Base-by-base conservation (phyloP, 2,113 vertebrate species). In the Nicator chloris region DNA sequence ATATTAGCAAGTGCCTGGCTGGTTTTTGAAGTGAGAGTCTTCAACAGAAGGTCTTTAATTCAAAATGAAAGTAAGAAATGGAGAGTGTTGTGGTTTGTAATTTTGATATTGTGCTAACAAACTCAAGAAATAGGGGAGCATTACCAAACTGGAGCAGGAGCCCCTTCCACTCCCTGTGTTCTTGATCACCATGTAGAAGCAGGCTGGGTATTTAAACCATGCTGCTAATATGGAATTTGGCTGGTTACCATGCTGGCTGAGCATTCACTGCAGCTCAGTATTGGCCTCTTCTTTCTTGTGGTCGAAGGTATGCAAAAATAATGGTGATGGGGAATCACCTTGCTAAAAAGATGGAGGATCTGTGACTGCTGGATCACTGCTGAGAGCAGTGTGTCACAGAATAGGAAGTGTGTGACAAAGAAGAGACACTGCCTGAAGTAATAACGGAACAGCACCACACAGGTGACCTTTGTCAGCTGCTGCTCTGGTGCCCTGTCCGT, bases 21-120 rank as follows among this genome's bases (percentile, higher is more conserved):
- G 92, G 40, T 91, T 97, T 98, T 95, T 97, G 95, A 98, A 97
- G 97, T 93, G 51, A 91, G 50, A 84, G 61, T 94, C 93, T 97
- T 97, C 93, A 96, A 73, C 35, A 92, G 94, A 90, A 71, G 56
- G 71, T 90, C 94, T 97, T 97, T 96, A 97, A 97, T 97, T 97
- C 88, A 35, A 30, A 96, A 89, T 77, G 83, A 96, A 91, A 95
- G 77, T 86, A 97, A 96, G 84, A 59, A 88, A 88, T 65, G 45
- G 86, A 59, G 95, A 77, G 30, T 77, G 86, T 82, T 92, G 24
- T 44, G 69, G 50, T 78, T 77, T 24, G 7, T 95, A 96, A 96
- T 97, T 96, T 84, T 85, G 37, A 59, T 94, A 96, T 73, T 92
- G 72, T 92, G 82, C 50, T 90, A 92, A 94, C n/a, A 88, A 82